Conservation (phyloP, 2,888 invertebrate genomes). For the Antheraea yamamai region DNA sequence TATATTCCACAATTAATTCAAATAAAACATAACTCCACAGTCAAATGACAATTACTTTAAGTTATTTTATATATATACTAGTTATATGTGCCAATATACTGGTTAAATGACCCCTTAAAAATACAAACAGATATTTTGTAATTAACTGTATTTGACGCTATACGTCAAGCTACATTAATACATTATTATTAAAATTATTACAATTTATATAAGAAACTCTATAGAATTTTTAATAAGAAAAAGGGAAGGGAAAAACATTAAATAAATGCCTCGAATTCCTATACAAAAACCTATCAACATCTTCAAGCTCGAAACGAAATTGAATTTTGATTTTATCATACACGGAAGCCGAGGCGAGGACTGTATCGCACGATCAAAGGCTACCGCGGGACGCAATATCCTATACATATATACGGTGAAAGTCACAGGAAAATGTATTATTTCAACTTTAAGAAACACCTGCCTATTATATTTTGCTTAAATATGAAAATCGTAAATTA, state of each 20-base stretch:
- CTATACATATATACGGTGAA: not conserved
- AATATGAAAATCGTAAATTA: no score
- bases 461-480: no score
- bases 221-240: not conserved
- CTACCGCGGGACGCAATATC: conserved; percentile 16
- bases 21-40: no score
- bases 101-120: no score
- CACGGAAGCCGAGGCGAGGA: conserved; percentile 11
- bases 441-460: not conserved
- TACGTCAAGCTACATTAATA: not conserved
- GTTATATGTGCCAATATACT: no score
- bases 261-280: conserved; percentile 4
- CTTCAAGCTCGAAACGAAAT: conserved; percentile 11
- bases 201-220: not conserved
- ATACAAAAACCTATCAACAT: conserved; percentile 9
- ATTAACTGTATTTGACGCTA: no score
- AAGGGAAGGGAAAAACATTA: not conserved
- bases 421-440: not conserved
- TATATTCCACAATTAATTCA: no score
- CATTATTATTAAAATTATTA: not conserved
- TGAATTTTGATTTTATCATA: conserved; percentile 21
- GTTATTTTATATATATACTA: no score
- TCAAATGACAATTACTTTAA: no score
- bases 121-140: no score
- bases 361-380: conserved; percentile 16